Conservation (phyloP, 2,797 vertebrate species). For the Eutrigla gurnardus region DNA sequence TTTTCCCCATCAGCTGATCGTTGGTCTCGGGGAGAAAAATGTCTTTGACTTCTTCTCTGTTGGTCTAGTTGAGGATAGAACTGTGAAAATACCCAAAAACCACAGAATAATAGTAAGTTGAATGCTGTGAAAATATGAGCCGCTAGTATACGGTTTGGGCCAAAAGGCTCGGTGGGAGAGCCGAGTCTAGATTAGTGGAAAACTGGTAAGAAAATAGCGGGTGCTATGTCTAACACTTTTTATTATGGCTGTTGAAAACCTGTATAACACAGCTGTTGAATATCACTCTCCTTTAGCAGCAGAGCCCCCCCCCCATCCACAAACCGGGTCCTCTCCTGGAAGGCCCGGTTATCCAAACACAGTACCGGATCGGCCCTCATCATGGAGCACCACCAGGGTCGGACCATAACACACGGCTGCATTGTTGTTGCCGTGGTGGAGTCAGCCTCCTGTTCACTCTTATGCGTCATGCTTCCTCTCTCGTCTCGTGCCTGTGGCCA, state of each 20-base stretch:
- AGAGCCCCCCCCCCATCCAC: conserved; percentile 44
- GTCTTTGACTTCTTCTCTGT: conserved; percentile 21
- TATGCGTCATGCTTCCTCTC: conserved; percentile 33
- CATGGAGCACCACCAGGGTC: conserved; percentile 22
- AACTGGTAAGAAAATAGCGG: conserved; percentile 71
- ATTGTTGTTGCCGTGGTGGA: conserved; percentile 26
- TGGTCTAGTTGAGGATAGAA: conserved; percentile 15
- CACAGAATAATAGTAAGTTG: conserved; percentile 53
- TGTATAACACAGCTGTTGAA: conserved; percentile 76
- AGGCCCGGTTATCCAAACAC: conserved; percentile 51
- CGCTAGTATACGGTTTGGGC: conserved; percentile 54
- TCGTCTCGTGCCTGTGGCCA: conserved; percentile 19
- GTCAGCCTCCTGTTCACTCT: conserved; percentile 47
- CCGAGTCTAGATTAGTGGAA: conserved; percentile 64
- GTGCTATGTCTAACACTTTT: conserved; percentile 78
- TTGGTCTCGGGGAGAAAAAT: conserved; percentile 39
- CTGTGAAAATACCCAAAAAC: conserved; percentile 41
- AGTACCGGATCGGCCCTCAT: conserved; percentile 48
- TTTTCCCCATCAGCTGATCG: conserved; percentile 43
- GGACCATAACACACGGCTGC: conserved; percentile 32
- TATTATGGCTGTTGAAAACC: conserved; percentile 76
- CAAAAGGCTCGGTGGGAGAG: conserved; percentile 73
- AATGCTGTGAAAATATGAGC: conserved; percentile 67
- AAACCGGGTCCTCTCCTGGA: conserved; percentile 49
- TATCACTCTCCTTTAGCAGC: conserved; percentile 62